Percentiles rank a stretch among this genome's conserved stretches.
These are phyloP conservation scores for Acholoe squamosa DNA, from an alignment of 2,888 invertebrate species.

Conservation along the genomic window DNA sequence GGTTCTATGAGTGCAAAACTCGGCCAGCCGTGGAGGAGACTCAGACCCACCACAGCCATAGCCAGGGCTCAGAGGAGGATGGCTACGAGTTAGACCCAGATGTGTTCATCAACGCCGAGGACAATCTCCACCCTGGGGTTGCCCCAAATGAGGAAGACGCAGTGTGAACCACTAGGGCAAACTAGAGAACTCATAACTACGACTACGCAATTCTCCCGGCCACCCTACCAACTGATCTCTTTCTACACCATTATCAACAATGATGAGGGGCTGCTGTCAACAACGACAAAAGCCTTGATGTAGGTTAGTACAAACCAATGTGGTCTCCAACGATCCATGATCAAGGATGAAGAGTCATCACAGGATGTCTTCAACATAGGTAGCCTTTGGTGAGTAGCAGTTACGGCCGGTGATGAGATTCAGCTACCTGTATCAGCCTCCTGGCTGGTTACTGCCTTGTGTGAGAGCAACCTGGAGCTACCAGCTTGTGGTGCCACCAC, in stretches of 20 bases:
- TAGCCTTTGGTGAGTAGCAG: neutral
- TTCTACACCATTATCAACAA: neutral
- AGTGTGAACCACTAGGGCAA: constrained; percentile 43
- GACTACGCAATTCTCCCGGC: neutral
- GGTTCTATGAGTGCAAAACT: constrained; percentile 46
- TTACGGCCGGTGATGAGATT: too few relatives aligned
- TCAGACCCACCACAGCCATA: constrained; percentile 52
- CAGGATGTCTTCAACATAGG: neutral
- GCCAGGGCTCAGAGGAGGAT: constrained; percentile 9
- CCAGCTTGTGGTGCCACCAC: neutral
- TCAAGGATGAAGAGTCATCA: neutral
- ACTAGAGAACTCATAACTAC: neutral
- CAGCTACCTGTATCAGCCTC: neutral
- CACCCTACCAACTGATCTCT: neutral
- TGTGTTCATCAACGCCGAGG: constrained; percentile 54
- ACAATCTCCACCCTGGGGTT: constrained; percentile 35
- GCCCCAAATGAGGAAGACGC: constrained; percentile 55
- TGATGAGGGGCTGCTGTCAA: neutral
- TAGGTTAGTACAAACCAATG: too few relatives aligned
- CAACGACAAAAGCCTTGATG: too few relatives aligned
- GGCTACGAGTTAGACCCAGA: neutral
- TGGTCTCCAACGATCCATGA: too few relatives aligned
- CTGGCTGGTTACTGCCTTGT: too few relatives aligned
- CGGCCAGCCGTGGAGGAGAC: constrained; percentile 43
- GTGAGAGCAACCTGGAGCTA: too few relatives aligned